These are phyloP conservation scores for Neopipo cinnamomea DNA, from an alignment of 2,113 vertebrate species.

Conservation along the genomic window DNA sequence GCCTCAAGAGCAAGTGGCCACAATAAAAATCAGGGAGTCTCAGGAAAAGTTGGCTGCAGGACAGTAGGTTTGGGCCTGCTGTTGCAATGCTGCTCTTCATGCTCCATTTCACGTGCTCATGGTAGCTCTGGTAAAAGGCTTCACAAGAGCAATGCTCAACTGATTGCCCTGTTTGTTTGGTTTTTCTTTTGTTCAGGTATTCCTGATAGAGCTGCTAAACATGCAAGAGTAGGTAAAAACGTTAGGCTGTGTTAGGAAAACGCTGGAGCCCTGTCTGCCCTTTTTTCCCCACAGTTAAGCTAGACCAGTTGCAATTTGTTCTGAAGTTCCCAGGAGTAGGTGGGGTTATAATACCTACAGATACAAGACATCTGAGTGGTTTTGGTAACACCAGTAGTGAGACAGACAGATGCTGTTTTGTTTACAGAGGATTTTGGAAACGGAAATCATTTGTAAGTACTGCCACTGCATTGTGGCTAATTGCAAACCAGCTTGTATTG, in stretches of 20 bases:
- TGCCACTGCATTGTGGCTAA: neutral
- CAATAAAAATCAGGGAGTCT: neutral
- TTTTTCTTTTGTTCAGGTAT: neutral
- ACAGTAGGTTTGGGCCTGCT: neutral
- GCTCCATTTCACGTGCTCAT: neutral
- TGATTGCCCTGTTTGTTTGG: neutral
- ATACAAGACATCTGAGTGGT: neutral
- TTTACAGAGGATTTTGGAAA: constrained; percentile 13
- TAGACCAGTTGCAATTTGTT: neutral
- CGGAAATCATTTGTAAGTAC: neutral
- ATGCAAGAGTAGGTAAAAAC: neutral
- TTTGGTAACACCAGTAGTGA: neutral
- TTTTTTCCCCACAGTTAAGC: neutral
- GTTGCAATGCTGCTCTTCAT: neutral
- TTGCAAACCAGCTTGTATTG: neutral
- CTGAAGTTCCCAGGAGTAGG: neutral
- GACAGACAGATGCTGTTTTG: neutral
- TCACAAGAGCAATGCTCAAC: neutral
- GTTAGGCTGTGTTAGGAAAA: neutral
- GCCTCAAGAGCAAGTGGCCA: neutral
- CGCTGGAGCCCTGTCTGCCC: neutral
- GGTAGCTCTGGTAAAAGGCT: neutral
- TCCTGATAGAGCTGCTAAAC: neutral
- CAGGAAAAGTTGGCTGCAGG: neutral
- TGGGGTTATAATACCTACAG: neutral